phyloP scores from a whole-genome alignment of 2,888 invertebrate genomes.

The Chrysolina americana region DNA sequence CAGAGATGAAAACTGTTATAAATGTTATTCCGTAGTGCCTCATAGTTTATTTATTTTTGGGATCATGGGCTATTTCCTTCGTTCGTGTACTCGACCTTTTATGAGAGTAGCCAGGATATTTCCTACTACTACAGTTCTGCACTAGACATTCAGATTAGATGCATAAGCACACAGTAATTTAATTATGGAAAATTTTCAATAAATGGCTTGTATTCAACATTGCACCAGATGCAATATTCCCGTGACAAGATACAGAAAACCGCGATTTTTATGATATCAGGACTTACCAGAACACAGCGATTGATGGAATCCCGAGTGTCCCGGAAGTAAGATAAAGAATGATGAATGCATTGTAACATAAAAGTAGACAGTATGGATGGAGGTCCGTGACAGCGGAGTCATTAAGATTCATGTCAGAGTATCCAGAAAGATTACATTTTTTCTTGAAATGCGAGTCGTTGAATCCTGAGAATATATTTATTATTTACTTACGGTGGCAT shows the following conservation, averaged over 20 bases:
- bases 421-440: background rate
- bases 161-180: no score
- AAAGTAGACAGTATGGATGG: constrained; percentile 1
- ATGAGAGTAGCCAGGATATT: no score
- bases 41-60: background rate
- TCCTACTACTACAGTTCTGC: no score
- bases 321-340: constrained; percentile 11
- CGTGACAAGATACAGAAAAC: background rate
- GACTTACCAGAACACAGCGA: constrained; percentile 9
- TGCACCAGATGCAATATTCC: background rate
- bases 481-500: no score
- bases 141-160: no score
- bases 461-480: no score
- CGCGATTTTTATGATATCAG: background rate
- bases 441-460: background rate
- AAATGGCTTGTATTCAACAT: background rate
- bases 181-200: no score
- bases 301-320: background rate
- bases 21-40: no score
- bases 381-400: background rate
- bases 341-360: background rate
- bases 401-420: background rate
- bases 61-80: no score
- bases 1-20: no score
- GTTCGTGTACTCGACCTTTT: no score